phyloP scores from a whole-genome alignment of 2,113 vertebrate species.

The Petrocephalus microphthalmus region DNA sequence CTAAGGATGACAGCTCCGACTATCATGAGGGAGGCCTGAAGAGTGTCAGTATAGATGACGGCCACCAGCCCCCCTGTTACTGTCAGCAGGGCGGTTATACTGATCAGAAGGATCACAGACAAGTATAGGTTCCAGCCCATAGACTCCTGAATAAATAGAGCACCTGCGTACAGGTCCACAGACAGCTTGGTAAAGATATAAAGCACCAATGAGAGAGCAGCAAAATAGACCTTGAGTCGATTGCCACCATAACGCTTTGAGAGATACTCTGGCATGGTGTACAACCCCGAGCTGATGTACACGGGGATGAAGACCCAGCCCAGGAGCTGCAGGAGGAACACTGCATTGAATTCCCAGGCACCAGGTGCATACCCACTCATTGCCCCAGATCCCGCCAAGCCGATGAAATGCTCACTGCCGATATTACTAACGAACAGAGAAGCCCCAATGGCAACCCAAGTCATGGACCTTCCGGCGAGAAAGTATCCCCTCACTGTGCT shows the following conservation, averaged over 20 bases:
- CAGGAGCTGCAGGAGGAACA: constrained; percentile 87
- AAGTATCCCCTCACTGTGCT: constrained; percentile 96
- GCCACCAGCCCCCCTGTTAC: constrained; percentile 86
- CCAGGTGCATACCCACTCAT: constrained; percentile 94
- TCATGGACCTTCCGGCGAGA: constrained; percentile 95
- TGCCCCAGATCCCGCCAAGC: constrained; percentile 93
- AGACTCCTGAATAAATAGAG: constrained; percentile 83
- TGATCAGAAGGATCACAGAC: constrained; percentile 81
- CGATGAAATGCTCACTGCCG: constrained; percentile 99
- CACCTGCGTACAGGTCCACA: constrained; percentile 82
- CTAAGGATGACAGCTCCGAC: constrained; percentile 85
- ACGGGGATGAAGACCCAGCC: constrained; percentile 86
- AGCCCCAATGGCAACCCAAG: constrained; percentile 86
- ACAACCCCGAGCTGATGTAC: constrained; percentile 78
- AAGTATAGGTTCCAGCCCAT: constrained; percentile 82
- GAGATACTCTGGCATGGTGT: constrained; percentile 86
- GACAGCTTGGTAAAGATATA: constrained; percentile 89
- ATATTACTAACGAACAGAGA: constrained; percentile 99
- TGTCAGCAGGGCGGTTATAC: constrained; percentile 69
- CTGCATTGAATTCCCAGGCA: constrained; percentile 96
- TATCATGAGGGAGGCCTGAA: constrained; percentile 89
- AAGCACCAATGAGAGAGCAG: constrained; percentile 74
- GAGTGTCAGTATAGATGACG: constrained; percentile 84
- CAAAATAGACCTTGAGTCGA: constrained; percentile 81
- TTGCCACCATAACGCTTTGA: constrained; percentile 79